These are phyloP conservation scores for Crypturellus tataupa DNA, from an alignment of 2,797 vertebrate genomes.

Conservation along the genomic window DNA sequence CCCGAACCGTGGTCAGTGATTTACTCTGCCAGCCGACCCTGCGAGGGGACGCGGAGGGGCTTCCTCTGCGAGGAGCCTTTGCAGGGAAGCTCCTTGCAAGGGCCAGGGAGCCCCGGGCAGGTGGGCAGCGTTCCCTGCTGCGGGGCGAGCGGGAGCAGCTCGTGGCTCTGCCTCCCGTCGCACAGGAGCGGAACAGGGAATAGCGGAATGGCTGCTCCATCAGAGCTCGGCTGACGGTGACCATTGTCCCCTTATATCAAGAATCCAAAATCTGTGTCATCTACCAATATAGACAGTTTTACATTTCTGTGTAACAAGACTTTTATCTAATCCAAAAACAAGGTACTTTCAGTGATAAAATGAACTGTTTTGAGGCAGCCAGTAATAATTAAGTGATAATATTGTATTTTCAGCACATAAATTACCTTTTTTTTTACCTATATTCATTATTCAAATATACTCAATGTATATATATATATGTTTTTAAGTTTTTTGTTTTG, in stretches of 20 bases:
- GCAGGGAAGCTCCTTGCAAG: too few relatives aligned
- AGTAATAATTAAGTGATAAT: neutral
- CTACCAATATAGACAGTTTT: neutral
- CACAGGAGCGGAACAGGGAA: neutral
- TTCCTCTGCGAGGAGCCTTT: neutral
- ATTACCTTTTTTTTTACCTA: neutral
- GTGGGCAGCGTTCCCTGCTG: neutral
- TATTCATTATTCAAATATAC: neutral
- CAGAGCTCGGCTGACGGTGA: neutral
- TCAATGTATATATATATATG: neutral
- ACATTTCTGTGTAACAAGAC: neutral
- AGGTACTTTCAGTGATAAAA: neutral
- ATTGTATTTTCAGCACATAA: neutral
- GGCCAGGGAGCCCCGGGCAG: neutral
- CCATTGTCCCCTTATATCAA: neutral
- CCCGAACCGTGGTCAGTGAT: neutral
- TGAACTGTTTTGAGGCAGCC: neutral
- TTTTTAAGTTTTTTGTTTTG: neutral
- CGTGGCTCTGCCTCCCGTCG: neutral
- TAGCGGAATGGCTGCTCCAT: neutral
- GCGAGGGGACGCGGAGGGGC: neutral
- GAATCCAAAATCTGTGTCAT: neutral
- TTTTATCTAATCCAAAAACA: neutral
- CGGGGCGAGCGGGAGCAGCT: neutral
- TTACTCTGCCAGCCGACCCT: neutral